These are phyloP conservation scores for Cheilosia vulpina DNA, from an alignment of 2,888 invertebrate species.

Conservation along the genomic window DNA sequence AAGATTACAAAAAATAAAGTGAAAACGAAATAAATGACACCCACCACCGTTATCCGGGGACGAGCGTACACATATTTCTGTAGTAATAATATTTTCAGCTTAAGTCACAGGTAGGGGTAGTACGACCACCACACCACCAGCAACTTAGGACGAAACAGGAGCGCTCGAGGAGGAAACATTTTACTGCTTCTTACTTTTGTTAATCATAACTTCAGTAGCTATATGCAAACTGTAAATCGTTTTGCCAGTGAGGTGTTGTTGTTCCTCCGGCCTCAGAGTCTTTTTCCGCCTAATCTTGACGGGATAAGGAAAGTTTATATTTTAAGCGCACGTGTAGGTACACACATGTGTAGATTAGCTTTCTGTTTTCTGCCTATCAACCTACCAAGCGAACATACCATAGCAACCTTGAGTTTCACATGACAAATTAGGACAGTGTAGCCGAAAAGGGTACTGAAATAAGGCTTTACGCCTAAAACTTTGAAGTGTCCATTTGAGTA, in stretches of 20 bases:
- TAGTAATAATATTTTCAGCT: conserved; percentile 54
- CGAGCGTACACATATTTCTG: conserved; percentile 25
- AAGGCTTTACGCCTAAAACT: too few species aligned
- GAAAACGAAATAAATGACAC: conserved; percentile 61
- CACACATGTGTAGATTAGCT: neutral
- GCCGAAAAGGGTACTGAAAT: too few species aligned
- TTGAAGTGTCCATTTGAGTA: too few species aligned
- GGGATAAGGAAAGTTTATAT: conserved; percentile 12
- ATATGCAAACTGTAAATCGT: conserved; percentile 50
- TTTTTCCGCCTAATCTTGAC: conserved; percentile 31
- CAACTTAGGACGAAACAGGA: neutral
- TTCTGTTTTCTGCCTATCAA: neutral
- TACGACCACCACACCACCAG: neutral
- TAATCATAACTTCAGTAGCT: conserved; percentile 67
- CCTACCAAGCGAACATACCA: too few species aligned
- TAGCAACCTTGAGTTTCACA: too few species aligned
- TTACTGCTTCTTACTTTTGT: conserved; percentile 61
- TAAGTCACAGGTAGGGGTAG: neutral
- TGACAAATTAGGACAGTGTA: too few species aligned
- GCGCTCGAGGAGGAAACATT: conserved; percentile 33
- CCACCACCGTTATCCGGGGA: neutral
- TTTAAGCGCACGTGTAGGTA: neutral
- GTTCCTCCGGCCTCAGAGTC: neutral
- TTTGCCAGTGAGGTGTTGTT: conserved; percentile 27
- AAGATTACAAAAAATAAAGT: conserved; percentile 66